Evolutionary conservation across 1,140 invertebrate genomes (phyloP).

Genomic region (Tetragonula clypearis): DNA sequence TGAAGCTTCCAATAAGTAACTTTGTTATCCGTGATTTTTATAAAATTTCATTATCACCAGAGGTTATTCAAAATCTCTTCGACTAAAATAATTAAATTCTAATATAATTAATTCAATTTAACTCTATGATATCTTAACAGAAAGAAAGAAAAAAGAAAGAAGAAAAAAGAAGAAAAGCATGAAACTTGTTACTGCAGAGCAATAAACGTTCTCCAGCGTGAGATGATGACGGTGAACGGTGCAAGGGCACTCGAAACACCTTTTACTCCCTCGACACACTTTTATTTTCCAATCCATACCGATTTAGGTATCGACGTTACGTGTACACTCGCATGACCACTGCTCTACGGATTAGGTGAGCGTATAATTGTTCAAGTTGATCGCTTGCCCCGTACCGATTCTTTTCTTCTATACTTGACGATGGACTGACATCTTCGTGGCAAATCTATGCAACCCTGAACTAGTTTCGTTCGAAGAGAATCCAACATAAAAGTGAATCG

Average conservation of each 20-base stretch:
- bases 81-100: too few relatives aligned
- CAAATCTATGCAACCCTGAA: slow-evolving; percentile 27
- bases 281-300: slow-evolving; percentile 54
- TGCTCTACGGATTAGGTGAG: slow-evolving; percentile 10
- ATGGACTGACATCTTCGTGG: background rate
- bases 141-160: background rate
- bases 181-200: background rate
- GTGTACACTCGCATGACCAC: slow-evolving; percentile 7
- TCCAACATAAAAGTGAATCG: background rate
- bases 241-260: slow-evolving; percentile 40
- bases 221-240: slow-evolving; percentile 5
- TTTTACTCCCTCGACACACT: slow-evolving; percentile 50
- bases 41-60: too few relatives aligned
- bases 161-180: background rate
- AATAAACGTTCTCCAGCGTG: background rate
- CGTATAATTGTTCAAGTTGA: slow-evolving; percentile 24
- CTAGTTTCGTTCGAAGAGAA: slow-evolving; percentile 1
- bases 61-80: too few relatives aligned
- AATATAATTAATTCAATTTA: too few relatives aligned
- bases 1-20: too few relatives aligned
- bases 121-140: too few relatives aligned
- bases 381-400: background rate
- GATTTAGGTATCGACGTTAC: slow-evolving; percentile 67
- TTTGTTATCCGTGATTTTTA: too few relatives aligned
- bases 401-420: background rate